phyloP scores from a whole-genome alignment of 2,113 vertebrate genomes.

The Tamias sibiricus region DNA sequence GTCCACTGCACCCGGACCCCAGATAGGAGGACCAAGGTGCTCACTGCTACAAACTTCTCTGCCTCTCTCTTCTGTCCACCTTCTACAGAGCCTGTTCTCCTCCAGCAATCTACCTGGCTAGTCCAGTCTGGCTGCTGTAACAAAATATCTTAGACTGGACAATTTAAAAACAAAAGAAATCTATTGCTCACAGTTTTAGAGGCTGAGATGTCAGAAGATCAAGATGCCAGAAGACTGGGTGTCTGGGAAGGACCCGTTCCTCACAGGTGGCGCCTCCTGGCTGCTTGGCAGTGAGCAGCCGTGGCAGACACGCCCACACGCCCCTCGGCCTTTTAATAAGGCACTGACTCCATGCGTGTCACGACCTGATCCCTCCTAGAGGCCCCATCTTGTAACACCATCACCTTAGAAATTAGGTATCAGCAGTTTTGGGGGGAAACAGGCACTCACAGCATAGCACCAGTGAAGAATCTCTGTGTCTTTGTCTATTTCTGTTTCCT shows the following conservation, averaged over 20 bases:
- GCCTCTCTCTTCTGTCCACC: neutral
- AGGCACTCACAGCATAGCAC: neutral
- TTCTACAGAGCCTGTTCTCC: neutral
- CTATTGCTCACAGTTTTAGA: neutral
- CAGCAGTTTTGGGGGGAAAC: neutral
- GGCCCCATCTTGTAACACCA: neutral
- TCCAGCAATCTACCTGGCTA: neutral
- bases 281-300: neutral
- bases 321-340: neutral
- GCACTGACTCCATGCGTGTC: neutral
- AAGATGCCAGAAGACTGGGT: neutral
- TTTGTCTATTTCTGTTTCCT: neutral
- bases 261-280: neutral
- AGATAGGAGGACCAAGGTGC: neutral
- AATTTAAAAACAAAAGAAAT: neutral
- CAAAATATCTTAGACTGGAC: neutral
- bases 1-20: accelerated
- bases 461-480: no score
- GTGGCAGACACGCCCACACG: no score
- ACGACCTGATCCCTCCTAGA: neutral
- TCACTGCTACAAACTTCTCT: neutral
- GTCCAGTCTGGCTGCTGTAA: neutral
- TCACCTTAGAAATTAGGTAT: neutral
- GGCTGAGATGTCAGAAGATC: neutral
- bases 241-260: neutral